phyloP scores from a whole-genome alignment of 2,888 invertebrate genomes.

The Sinohyriopsis cumingii region DNA sequence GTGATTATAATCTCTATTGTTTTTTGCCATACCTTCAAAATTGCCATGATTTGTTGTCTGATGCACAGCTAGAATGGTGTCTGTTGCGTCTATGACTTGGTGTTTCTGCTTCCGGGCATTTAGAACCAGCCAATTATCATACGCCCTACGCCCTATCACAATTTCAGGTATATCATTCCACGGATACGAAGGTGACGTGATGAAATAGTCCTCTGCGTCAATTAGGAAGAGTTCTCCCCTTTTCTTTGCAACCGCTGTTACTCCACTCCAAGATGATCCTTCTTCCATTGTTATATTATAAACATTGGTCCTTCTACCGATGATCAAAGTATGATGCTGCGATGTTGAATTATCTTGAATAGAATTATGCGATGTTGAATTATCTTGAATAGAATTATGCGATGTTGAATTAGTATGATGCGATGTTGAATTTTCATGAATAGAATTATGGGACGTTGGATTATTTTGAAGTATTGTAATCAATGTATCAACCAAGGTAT shows the following conservation, averaged over 20 bases:
- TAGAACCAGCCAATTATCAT: conserved; percentile 64
- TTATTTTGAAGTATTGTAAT: conserved; percentile 10
- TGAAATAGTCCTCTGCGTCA: conserved; percentile 60
- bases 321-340: conserved; percentile 35
- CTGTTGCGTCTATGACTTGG: conserved; percentile 52
- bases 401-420: conserved; percentile 9
- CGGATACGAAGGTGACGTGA: conserved; percentile 49
- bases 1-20: conserved; percentile 50
- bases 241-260: conserved; percentile 31
- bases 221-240: conserved; percentile 51
- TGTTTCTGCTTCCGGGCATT: conserved; percentile 43
- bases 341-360: conserved; percentile 5
- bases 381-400: not conserved
- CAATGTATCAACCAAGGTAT: conserved; percentile 41
- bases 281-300: conserved; percentile 45
- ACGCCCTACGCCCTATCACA: conserved; percentile 59
- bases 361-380: conserved; percentile 3
- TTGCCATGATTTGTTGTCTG: conserved; percentile 58
- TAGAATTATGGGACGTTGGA: conserved; percentile 2
- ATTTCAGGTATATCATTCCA: conserved; percentile 60
- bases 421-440: conserved; percentile 5
- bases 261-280: conserved; percentile 29
- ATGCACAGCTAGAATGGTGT: conserved; percentile 56
- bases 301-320: conserved; percentile 51
- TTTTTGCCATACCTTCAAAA: conserved; percentile 48